Evolutionary conservation across 2,888 invertebrate genomes (phyloP).

Genomic region (Drosophila monieri): DNA sequence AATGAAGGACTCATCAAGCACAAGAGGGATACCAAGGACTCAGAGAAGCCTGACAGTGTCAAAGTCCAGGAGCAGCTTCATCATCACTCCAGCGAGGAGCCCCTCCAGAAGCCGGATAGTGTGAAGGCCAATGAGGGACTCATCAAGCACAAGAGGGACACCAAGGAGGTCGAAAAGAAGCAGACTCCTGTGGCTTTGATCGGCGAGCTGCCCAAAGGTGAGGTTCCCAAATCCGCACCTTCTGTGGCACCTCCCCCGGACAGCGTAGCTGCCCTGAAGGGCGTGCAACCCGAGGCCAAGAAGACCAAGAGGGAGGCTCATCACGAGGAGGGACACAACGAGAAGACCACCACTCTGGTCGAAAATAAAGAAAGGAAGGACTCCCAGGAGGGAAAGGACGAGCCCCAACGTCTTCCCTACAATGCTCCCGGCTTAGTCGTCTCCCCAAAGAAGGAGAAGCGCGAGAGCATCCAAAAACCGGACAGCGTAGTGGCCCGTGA

Average conservation of each 20-base stretch:
- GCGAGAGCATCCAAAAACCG: constrained; percentile 38
- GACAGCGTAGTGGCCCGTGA: constrained; percentile 14
- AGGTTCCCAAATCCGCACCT: background rate
- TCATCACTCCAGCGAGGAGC: constrained; percentile 14
- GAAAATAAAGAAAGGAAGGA: constrained; percentile 1
- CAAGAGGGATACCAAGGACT: background rate
- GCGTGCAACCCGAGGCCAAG: background rate
- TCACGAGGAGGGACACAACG: background rate
- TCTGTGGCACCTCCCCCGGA: background rate
- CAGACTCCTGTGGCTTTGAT: background rate
- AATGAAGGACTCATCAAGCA: background rate
- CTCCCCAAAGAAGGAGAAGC: constrained; percentile 40
- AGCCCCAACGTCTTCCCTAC: background rate
- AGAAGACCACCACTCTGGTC: background rate
- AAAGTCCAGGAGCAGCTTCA: constrained; percentile 1
- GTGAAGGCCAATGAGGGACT: background rate
- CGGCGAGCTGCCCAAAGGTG: background rate
- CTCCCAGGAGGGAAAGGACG: background rate
- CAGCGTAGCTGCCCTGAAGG: too few relatives aligned
- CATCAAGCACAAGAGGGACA: background rate
- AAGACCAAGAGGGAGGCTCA: background rate
- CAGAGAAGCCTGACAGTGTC: background rate
- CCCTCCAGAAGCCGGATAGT: background rate
- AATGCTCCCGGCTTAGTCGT: background rate
- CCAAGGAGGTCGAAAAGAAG: background rate